Conservation (phyloP, 1,140 invertebrate species). For the Drosophila nigromelanica region DNA sequence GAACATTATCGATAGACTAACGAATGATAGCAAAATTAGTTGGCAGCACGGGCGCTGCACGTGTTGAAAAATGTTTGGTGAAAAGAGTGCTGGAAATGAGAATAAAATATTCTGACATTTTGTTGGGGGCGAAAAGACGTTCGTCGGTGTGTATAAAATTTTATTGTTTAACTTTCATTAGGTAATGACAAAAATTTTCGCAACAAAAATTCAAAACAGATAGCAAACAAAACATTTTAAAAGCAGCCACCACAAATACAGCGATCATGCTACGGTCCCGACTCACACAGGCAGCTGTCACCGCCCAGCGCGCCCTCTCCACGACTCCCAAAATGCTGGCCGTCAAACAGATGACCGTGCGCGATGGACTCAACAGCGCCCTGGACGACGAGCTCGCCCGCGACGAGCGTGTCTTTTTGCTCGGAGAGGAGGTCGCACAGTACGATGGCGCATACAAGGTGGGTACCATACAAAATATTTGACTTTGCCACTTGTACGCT, state of each 20-base stretch:
- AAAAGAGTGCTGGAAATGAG: conserved; percentile 30
- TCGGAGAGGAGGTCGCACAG: conserved; percentile 99
- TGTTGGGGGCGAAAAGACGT: conserved; percentile 58
- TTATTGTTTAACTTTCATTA: conserved; percentile 18
- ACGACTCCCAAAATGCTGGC: conserved; percentile 85
- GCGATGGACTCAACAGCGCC: conserved; percentile 98
- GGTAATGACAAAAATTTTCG: conserved; percentile 33
- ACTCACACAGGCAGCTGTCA: conserved; percentile 55
- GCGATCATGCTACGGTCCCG: conserved; percentile 62
- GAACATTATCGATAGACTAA: conserved; percentile 11
- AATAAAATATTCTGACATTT: conserved; percentile 40
- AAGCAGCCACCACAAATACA: conserved; percentile 21
- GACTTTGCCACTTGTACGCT: conserved; percentile 29
- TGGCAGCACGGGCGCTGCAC: conserved; percentile 8
- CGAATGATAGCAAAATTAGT: not conserved
- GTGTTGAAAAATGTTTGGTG: conserved; percentile 10
- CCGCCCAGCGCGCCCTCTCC: conserved; percentile 85
- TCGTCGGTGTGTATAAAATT: conserved; percentile 44
- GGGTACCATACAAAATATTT: conserved; percentile 28
- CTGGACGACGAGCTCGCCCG: conserved; percentile 98
- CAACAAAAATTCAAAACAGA: conserved; percentile 11
- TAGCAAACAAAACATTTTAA: conserved; percentile 10
- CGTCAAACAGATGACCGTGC: conserved; percentile 93
- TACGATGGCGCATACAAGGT: conserved; percentile 99
- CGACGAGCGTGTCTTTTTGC: conserved; percentile 96